Conservation (phyloP, 2,797 vertebrate species). For the Phaenicophaeus curvirostris region DNA sequence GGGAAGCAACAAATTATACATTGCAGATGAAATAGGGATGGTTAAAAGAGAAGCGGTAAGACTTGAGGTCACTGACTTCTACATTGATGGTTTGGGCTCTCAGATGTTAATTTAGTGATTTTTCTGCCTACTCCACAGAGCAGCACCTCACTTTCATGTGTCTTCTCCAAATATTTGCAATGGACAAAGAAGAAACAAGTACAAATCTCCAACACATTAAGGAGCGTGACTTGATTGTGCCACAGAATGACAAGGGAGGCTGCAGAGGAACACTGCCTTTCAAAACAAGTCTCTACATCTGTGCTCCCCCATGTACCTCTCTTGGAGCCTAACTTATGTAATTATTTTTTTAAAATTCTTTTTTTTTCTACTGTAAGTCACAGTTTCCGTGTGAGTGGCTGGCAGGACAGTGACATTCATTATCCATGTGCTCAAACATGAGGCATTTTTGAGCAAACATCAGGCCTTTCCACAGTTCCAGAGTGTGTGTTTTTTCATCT, state of each 20-base stretch:
- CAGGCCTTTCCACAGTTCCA: not conserved
- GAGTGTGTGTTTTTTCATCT: not conserved
- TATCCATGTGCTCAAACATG: not conserved
- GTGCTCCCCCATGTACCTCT: fast-evolving
- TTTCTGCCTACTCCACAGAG: not conserved
- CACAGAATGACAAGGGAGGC: not conserved
- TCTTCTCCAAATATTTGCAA: not conserved
- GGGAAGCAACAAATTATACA: not conserved
- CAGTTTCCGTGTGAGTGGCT: not conserved
- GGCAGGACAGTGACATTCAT: not conserved
- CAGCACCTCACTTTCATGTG: not conserved
- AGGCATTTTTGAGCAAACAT: not conserved
- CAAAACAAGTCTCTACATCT: not conserved
- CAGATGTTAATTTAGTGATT: not conserved
- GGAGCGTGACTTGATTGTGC: not conserved
- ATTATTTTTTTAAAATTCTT: not conserved
- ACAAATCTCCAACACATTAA: not conserved
- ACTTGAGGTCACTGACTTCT: not conserved
- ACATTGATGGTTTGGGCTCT: not conserved
- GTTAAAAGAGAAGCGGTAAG: not conserved
- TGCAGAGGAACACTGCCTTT: not conserved
- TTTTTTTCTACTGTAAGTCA: not conserved
- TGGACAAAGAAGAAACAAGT: not conserved
- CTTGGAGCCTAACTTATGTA: fast-evolving
- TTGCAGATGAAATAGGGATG: not conserved